A percentile compares a stretch with the other conserved stretches of the same genome.
These are phyloP conservation scores for Strix aluco DNA, from an alignment of 2,113 vertebrate species.

Conservation along the genomic window DNA sequence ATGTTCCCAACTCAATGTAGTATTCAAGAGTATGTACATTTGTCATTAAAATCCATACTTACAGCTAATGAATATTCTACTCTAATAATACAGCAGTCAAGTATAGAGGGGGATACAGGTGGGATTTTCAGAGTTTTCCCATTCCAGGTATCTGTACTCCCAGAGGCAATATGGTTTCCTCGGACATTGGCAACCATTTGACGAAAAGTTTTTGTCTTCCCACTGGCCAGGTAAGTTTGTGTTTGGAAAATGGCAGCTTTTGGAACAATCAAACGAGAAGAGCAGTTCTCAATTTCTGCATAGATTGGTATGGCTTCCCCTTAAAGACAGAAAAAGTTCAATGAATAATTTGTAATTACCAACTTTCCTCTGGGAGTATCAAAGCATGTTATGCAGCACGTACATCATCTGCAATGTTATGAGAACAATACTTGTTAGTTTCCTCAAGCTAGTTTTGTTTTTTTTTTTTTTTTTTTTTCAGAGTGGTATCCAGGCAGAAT, in stretches of 20 bases:
- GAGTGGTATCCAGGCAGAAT: constrained; percentile 34
- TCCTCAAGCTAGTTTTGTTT: neutral
- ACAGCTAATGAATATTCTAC: constrained; percentile 85
- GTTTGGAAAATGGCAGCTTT: constrained; percentile 89
- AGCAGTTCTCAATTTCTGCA: constrained; percentile 86
- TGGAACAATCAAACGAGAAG: constrained; percentile 84
- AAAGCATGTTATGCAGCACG: constrained; percentile 16
- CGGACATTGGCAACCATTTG: constrained; percentile 83
- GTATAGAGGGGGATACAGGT: constrained; percentile 82
- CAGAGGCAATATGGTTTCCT: constrained; percentile 83
- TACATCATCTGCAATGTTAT: neutral
- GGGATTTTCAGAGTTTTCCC: constrained; percentile 84
- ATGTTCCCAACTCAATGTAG: neutral
- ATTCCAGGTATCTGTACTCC: constrained; percentile 82
- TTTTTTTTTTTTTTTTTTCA: neutral
- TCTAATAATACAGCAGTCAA: constrained; percentile 83
- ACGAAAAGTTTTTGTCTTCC: constrained; percentile 78
- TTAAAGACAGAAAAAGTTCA: constrained; percentile 57
- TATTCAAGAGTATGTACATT: neutral
- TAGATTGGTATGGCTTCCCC: constrained; percentile 86
- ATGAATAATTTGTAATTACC: constrained; percentile 10
- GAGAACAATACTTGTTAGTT: constrained; percentile 20
- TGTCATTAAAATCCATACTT: constrained; percentile 41
- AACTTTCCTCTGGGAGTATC: constrained; percentile 46
- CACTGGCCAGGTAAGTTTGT: constrained; percentile 81